phyloP scores from a whole-genome alignment of 23 tunicate genomes.

The Styela plicata region DNA sequence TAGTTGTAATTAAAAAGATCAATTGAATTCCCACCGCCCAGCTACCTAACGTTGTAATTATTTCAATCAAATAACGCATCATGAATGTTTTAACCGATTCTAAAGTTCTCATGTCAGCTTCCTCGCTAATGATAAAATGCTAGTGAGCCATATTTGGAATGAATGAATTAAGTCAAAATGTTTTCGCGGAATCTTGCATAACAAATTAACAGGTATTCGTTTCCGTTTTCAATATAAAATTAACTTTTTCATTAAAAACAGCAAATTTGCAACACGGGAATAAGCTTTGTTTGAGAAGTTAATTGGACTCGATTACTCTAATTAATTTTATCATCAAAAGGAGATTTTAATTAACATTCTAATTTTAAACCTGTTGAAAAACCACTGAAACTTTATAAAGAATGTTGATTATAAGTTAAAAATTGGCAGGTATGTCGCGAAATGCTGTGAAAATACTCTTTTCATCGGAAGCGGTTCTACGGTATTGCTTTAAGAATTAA shows the following conservation, averaged over 20 bases:
- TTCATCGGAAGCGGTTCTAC: background rate
- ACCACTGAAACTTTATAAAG: background rate
- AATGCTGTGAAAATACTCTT: background rate
- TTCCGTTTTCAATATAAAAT: background rate
- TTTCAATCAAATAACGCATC: background rate
- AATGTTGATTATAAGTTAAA: background rate
- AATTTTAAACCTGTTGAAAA: background rate
- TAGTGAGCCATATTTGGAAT: too few relatives aligned
- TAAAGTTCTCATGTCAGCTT: background rate
- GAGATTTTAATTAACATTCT: background rate
- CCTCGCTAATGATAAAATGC: too few relatives aligned
- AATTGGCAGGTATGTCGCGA: background rate
- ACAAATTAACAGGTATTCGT: background rate
- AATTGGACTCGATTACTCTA: background rate
- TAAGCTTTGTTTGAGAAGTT: background rate
- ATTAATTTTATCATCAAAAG: background rate
- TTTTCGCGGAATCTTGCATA: background rate
- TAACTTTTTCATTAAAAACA: too few relatives aligned
- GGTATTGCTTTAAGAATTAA: too few relatives aligned
- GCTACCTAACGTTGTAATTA: background rate
- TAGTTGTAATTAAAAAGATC: background rate
- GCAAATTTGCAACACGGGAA: background rate
- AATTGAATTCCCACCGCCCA: background rate
- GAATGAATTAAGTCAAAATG: background rate
- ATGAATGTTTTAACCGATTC: background rate